Conservation (phyloP, 2,888 invertebrate genomes). For the Cataglyphis cursor region DNA sequence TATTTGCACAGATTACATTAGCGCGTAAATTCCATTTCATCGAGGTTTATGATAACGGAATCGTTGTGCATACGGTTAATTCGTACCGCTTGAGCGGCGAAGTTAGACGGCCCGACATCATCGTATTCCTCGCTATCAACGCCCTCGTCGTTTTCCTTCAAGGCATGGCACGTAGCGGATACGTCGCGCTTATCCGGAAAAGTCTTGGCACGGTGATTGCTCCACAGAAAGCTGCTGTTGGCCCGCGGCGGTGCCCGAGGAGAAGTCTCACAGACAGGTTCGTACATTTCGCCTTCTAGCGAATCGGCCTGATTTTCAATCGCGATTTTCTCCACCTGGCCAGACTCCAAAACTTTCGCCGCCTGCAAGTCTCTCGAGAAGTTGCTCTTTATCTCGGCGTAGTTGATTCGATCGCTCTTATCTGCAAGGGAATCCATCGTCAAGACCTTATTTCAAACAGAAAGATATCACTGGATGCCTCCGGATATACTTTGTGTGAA, state of each 20-base stretch:
- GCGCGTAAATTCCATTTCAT: slow-evolving; percentile 5
- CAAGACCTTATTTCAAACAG: neutral
- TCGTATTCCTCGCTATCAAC: slow-evolving; percentile 71
- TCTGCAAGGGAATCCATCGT: slow-evolving; percentile 44
- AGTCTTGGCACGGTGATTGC: slow-evolving; percentile 52
- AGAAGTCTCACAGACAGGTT: slow-evolving; percentile 67
- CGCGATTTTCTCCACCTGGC: slow-evolving; percentile 75
- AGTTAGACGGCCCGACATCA: slow-evolving; percentile 72
- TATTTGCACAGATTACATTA: neutral
- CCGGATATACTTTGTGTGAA: neutral
- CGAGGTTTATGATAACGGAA: slow-evolving; percentile 17
- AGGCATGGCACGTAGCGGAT: neutral
- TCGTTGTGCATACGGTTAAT: neutral
- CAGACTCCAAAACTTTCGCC: slow-evolving; percentile 74
- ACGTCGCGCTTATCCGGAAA: slow-evolving; percentile 1
- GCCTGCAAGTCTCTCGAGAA: slow-evolving; percentile 41
- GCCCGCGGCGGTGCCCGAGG: slow-evolving; percentile 51
- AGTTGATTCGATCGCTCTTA: slow-evolving; percentile 52
- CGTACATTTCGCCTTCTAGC: slow-evolving; percentile 68
- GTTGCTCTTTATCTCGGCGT: slow-evolving; percentile 60
- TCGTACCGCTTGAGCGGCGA: slow-evolving; percentile 14
- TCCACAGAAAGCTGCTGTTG: slow-evolving; percentile 82
- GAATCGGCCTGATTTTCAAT: slow-evolving; percentile 63
- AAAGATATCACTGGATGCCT: slow-evolving; percentile 9
- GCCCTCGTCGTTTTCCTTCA: slow-evolving; percentile 33